These are phyloP conservation scores for Lepidocyrtinus sp. DNA, from an alignment of 2,888 invertebrate species.

Conservation along the genomic window DNA sequence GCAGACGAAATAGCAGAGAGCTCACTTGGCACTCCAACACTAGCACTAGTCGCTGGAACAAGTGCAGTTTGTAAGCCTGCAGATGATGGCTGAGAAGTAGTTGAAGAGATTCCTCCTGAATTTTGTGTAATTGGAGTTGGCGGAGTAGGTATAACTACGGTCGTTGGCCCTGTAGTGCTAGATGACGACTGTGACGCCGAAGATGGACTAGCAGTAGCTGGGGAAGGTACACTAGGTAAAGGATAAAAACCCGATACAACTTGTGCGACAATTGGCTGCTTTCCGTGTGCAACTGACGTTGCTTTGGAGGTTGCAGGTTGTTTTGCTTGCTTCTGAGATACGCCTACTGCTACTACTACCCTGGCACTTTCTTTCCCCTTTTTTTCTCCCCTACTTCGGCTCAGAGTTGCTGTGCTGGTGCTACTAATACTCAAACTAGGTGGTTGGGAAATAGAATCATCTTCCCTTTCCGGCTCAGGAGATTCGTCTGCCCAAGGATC, in stretches of 20 bases:
- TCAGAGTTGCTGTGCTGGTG: slow-evolving; percentile 40
- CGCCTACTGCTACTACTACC: slow-evolving; percentile 6
- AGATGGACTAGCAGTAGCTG: slow-evolving; percentile 46
- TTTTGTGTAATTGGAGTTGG: slow-evolving; percentile 39
- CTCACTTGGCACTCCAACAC: neutral
- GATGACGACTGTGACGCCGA: slow-evolving; percentile 54
- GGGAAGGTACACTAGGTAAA: slow-evolving; percentile 44
- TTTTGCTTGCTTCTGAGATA: slow-evolving; percentile 14
- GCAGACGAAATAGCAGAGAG: slow-evolving; percentile 22
- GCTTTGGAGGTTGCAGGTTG: slow-evolving; percentile 22
- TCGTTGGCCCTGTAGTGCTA: slow-evolving; percentile 45
- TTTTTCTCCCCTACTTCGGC: slow-evolving; percentile 38
- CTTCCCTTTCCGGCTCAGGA: slow-evolving; percentile 57
- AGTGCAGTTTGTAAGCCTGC: too few relatives aligned
- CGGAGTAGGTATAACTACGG: slow-evolving; percentile 51
- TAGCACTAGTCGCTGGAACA: neutral
- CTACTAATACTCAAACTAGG: slow-evolving; percentile 42
- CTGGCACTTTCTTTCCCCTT: slow-evolving; percentile 22
- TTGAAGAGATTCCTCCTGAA: slow-evolving; percentile 32
- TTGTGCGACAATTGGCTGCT: slow-evolving; percentile 56
- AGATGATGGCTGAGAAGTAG: slow-evolving; percentile 13
- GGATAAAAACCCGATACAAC: slow-evolving; percentile 55
- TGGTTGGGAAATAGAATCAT: slow-evolving; percentile 49
- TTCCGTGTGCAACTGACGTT: slow-evolving; percentile 20
- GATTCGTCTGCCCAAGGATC: slow-evolving; percentile 59